Conservation (phyloP, 92 coral and sea anemone species). For the Diadumene lineata region DNA sequence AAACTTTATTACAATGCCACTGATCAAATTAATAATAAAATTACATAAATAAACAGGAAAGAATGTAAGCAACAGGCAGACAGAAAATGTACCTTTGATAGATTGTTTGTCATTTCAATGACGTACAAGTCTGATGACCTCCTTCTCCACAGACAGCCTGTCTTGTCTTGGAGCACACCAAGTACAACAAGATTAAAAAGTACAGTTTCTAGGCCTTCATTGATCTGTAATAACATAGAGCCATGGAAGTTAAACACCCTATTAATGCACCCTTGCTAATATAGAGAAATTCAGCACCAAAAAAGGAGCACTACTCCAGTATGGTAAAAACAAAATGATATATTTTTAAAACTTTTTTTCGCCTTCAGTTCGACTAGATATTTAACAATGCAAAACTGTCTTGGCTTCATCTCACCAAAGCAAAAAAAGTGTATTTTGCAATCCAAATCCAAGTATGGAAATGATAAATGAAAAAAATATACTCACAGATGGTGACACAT, state of each 20-base stretch:
- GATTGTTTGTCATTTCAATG: slow-evolving; percentile 55
- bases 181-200: slow-evolving; percentile 69
- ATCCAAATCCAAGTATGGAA: too few species aligned
- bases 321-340: too few species aligned
- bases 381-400: too few species aligned
- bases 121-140: slow-evolving; percentile 65
- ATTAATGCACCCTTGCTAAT: neutral
- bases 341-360: neutral
- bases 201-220: slow-evolving; percentile 58
- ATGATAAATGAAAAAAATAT: too few species aligned
- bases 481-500: slow-evolving; percentile 77
- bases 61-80: neutral
- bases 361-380: too few species aligned
- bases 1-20: too few species aligned
- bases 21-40: too few species aligned
- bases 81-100: slow-evolving; percentile 4
- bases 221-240: slow-evolving; percentile 38
- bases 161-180: slow-evolving; percentile 61
- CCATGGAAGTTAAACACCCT: neutral
- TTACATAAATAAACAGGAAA: too few species aligned
- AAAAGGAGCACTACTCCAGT: too few species aligned
- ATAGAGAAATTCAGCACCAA: too few species aligned
- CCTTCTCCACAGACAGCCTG: slow-evolving; percentile 79
- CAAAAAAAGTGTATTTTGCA: too few species aligned
- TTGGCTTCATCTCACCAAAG: too few species aligned